These are phyloP conservation scores for Lepas anatifera DNA, from an alignment of 2,888 invertebrate genomes.

Conservation along the genomic window DNA sequence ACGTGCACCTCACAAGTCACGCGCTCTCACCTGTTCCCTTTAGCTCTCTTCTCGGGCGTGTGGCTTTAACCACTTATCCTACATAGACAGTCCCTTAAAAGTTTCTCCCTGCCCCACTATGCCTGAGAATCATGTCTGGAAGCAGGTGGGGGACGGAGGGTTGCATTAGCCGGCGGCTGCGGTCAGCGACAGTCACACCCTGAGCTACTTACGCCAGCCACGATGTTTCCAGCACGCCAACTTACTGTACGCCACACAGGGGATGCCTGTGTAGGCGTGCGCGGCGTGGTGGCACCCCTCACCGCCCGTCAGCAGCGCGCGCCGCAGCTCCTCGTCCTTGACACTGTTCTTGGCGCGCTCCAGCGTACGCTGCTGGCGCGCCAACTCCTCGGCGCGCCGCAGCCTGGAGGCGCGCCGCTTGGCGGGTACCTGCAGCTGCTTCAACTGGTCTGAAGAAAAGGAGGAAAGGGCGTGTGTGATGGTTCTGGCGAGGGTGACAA, in stretches of 20 bases:
- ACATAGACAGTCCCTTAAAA: too few relatives aligned
- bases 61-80: too few relatives aligned
- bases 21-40: too few relatives aligned
- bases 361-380: conserved; percentile 19
- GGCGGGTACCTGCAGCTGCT: conserved; percentile 24
- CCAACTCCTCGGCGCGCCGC: conserved; percentile 22
- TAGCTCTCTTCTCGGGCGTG: too few relatives aligned
- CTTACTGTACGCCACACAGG: conserved; percentile 78
- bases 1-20: too few relatives aligned
- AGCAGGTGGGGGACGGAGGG: conserved; percentile 17
- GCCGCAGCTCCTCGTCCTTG: conserved; percentile 11
- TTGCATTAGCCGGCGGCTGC: conserved; percentile 13
- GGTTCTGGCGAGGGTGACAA: too few relatives aligned
- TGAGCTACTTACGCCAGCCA: background rate
- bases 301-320: conserved; percentile 43
- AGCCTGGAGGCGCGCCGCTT: conserved; percentile 16
- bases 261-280: conserved; percentile 79
- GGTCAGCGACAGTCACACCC: background rate
- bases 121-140: too few relatives aligned
- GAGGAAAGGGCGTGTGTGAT: too few relatives aligned
- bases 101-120: too few relatives aligned
- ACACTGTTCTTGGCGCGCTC: conserved; percentile 15
- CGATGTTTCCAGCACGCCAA: conserved; percentile 27
- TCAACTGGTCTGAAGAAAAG: conserved; percentile 26
- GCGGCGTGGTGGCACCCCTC: conserved; percentile 77